Evolutionary conservation across 1,140 invertebrate genomes (phyloP).

Genomic region (Trichonephila clavipes): DNA sequence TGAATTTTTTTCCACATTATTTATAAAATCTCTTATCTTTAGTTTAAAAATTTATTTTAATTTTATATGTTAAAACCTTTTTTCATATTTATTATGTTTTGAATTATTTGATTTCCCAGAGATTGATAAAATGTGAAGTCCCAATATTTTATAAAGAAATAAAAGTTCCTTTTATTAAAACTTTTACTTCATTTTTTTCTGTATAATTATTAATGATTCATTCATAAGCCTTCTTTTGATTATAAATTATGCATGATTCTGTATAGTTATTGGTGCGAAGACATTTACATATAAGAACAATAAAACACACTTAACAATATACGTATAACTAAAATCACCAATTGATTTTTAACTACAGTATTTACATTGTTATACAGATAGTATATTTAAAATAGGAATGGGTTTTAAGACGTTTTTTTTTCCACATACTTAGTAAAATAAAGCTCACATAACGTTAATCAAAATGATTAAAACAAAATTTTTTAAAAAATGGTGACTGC

Average conservation of each 20-base stretch:
- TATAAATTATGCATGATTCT: constrained; percentile 61
- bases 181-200: not conserved
- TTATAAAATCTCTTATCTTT: too few species aligned
- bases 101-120: too few species aligned
- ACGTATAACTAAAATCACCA: constrained; percentile 75
- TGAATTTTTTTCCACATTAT: not conserved
- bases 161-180: not conserved
- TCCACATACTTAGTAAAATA: not conserved
- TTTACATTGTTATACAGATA: constrained; percentile 68
- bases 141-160: not conserved
- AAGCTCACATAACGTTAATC: not conserved
- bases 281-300: constrained; percentile 73
- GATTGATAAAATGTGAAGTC: not conserved
- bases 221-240: constrained; percentile 8
- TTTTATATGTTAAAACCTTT: too few species aligned
- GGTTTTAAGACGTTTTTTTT: not conserved
- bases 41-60: too few species aligned
- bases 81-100: too few species aligned
- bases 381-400: constrained; percentile 72
- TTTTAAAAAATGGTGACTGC: not conserved
- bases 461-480: not conserved
- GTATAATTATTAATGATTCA: not conserved
- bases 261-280: constrained; percentile 42
- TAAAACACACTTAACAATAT: constrained; percentile 67
- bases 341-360: constrained; percentile 66